Percentiles rank a stretch among this genome's conserved stretches.
phyloP scores from a whole-genome alignment of 2,888 invertebrate species.

The Pachliopta kotzebuea region DNA sequence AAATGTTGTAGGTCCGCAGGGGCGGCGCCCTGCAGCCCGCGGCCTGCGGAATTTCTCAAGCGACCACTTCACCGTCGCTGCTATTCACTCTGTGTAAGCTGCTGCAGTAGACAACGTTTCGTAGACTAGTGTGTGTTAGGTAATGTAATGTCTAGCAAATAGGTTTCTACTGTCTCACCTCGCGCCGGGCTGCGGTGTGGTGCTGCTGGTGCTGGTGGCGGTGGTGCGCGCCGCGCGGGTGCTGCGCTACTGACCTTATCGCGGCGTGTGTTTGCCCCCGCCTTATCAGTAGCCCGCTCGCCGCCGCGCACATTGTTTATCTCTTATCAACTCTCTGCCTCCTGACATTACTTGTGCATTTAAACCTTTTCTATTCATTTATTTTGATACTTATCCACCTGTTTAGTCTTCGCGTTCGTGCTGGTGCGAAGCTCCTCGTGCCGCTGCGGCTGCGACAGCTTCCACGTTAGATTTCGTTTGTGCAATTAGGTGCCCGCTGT shows the following conservation, averaged over 20 bases:
- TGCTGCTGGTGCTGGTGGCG: neutral
- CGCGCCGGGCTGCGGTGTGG: slow-evolving; percentile 2
- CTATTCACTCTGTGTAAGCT: neutral
- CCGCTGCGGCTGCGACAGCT: slow-evolving; percentile 2
- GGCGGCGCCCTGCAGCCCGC: no score
- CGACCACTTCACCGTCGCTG: neutral
- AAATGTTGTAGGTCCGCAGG: no score
- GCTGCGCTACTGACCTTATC: slow-evolving; percentile 44
- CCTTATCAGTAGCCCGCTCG: slow-evolving; percentile 31
- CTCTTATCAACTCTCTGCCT: slow-evolving; percentile 38
- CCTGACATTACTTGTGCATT: slow-evolving; percentile 41
- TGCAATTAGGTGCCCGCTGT: slow-evolving; percentile 17
- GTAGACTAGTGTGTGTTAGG: slow-evolving; percentile 19
- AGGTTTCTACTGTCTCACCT: slow-evolving; percentile 26
- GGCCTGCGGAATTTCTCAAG: neutral
- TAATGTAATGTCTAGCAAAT: slow-evolving; percentile 12
- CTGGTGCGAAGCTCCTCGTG: neutral
- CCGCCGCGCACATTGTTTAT: slow-evolving; percentile 38
- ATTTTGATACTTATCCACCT: slow-evolving; percentile 14
- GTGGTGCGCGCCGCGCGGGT: neutral
- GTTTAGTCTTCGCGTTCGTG: slow-evolving; percentile 9
- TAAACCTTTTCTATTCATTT: slow-evolving; percentile 34
- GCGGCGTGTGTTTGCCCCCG: slow-evolving; percentile 41
- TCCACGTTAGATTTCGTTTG: slow-evolving; percentile 8
- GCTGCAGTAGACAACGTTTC: neutral